Evolutionary conservation across 2,797 vertebrate species (phyloP).

Genomic region (Astyanax mexicanus): DNA sequence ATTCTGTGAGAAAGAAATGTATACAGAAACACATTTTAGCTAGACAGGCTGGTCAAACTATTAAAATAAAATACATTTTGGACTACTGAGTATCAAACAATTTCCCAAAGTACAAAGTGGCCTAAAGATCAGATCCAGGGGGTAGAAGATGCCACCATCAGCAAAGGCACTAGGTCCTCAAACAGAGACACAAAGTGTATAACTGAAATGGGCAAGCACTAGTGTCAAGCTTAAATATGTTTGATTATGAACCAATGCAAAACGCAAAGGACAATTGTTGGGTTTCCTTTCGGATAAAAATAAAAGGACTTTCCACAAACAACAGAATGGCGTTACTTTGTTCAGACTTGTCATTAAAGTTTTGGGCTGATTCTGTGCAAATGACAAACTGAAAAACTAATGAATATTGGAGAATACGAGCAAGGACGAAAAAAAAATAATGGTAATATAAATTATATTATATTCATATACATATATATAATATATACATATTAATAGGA

Average conservation of each 20-base stretch:
- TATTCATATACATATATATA: too few species aligned
- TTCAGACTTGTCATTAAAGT: background rate
- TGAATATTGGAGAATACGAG: background rate
- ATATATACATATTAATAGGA: too few species aligned
- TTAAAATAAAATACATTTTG: too few species aligned
- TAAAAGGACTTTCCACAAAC: constrained; percentile 14
- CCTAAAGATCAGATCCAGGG: background rate
- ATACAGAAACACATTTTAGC: too few species aligned
- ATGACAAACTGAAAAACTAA: constrained; percentile 2
- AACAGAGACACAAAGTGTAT: background rate
- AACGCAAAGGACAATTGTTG: background rate
- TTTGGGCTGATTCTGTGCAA: background rate
- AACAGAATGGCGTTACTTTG: background rate
- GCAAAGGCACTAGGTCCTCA: background rate
- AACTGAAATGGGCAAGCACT: background rate
- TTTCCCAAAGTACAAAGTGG: background rate
- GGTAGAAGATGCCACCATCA: background rate
- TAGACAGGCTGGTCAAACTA: too few species aligned
- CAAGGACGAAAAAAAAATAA: background rate
- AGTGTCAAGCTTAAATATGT: background rate
- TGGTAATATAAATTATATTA: too few species aligned
- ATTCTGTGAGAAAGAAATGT: too few species aligned
- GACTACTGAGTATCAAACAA: background rate
- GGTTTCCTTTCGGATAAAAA: constrained; percentile 7
- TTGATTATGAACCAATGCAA: constrained; percentile 8